Evolutionary conservation across 2,888 invertebrate species (phyloP).

Genomic region (Lithophane socia): DNA sequence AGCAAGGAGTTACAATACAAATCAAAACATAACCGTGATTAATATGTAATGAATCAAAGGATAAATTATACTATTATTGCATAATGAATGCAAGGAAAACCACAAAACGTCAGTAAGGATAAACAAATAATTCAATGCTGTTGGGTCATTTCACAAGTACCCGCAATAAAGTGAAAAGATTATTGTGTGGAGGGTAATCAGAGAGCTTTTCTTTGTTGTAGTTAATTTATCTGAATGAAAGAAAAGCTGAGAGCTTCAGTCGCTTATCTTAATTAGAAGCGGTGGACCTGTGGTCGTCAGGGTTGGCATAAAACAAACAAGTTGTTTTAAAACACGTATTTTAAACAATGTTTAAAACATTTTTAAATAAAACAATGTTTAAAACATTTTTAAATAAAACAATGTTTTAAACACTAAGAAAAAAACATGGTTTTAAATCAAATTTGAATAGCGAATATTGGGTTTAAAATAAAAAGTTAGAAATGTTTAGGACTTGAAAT

Average conservation of each 20-base stretch:
- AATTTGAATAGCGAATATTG: too few species aligned
- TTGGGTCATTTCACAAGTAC: background rate
- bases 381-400: too few species aligned
- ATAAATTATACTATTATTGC: constrained; percentile 24
- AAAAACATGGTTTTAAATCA: too few species aligned
- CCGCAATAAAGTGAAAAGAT: constrained; percentile 21
- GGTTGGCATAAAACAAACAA: too few species aligned
- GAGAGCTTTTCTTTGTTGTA: constrained; percentile 34
- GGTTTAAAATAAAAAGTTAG: too few species aligned
- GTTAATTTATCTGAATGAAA: constrained; percentile 36
- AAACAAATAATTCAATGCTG: background rate
- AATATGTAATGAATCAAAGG: constrained; percentile 6
- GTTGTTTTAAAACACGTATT: too few species aligned
- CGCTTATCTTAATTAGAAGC: constrained; percentile 48
- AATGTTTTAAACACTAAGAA: too few species aligned
- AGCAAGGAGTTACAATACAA: background rate
- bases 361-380: too few species aligned
- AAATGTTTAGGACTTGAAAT: too few species aligned
- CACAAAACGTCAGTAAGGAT: background rate
- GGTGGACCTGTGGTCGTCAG: constrained; percentile 10
- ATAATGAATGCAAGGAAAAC: constrained; percentile 43
- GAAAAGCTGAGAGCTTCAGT: constrained; percentile 17
- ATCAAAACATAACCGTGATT: background rate
- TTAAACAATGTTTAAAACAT: too few species aligned
- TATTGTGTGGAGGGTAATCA: constrained; percentile 16